phyloP scores from a whole-genome alignment of 2,888 invertebrate genomes.

The Balanococcus diminutus region DNA sequence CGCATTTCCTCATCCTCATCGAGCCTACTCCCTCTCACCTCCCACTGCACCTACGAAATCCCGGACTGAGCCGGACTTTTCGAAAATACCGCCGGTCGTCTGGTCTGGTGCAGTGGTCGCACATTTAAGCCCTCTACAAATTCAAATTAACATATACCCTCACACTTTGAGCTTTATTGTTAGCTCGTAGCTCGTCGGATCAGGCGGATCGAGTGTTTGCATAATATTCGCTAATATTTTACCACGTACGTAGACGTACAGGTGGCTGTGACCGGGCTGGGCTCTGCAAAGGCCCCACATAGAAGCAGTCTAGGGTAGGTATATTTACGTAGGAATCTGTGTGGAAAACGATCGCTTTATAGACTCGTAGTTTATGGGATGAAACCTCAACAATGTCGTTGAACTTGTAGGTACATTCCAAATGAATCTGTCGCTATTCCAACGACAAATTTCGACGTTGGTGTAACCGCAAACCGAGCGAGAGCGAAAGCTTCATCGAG shows the following conservation, averaged over 20 bases:
- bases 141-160: constrained; percentile 22
- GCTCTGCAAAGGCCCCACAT: not conserved
- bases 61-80: constrained; percentile 11
- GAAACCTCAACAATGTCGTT: constrained; percentile 8
- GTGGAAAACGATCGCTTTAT: not conserved
- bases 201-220: not conserved
- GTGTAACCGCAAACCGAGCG: not conserved
- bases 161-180: constrained; percentile 23
- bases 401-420: not conserved
- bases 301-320: not conserved
- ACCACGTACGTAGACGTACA: not conserved
- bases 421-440: too few species aligned
- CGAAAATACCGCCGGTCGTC: not conserved
- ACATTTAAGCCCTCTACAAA: constrained; percentile 10
- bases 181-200: not conserved
- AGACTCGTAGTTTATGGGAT: not conserved
- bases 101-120: not conserved
- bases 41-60: not conserved
- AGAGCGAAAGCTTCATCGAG: not conserved
- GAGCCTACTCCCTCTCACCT: not conserved
- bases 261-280: not conserved
- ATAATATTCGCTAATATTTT: constrained; percentile 27
- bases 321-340: not conserved
- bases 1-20: not conserved
- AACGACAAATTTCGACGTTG: too few species aligned